phyloP scores from a whole-genome alignment of 1,140 invertebrate genomes.

The Bombus turneri region DNA sequence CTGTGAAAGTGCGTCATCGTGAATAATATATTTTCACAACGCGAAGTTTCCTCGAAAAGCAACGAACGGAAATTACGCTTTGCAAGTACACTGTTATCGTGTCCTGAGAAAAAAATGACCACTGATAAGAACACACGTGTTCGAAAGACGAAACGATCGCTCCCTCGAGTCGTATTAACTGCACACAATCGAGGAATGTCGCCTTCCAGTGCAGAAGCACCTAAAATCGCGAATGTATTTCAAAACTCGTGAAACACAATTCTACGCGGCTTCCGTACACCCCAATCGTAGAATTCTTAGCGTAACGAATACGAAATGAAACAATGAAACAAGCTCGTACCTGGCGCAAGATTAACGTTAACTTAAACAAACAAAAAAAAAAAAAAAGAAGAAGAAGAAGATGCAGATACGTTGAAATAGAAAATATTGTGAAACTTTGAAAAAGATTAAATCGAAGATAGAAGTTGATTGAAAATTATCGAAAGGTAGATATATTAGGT shows the following conservation, averaged over 20 bases:
- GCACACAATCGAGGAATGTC: constrained; percentile 39
- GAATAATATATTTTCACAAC: not conserved
- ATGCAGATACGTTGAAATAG: no score
- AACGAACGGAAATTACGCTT: constrained; percentile 56
- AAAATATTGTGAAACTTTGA: no score
- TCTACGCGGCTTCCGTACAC: not conserved
- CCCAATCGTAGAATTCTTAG: not conserved
- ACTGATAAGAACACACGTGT: constrained; percentile 68
- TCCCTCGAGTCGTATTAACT: constrained; percentile 38
- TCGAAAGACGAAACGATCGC: constrained; percentile 66
- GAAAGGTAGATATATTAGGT: not conserved
- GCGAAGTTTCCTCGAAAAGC: constrained; percentile 39
- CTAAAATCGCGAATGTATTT: constrained; percentile 16
- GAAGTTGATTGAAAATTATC: not conserved
- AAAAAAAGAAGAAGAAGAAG: no score
- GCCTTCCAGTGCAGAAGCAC: constrained; percentile 29
- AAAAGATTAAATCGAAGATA: not conserved
- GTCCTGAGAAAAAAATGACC: constrained; percentile 55
- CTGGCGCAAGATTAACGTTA: no score
- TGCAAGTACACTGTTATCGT: constrained; percentile 61
- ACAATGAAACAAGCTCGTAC: not conserved
- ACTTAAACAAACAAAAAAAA: no score
- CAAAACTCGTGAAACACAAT: not conserved
- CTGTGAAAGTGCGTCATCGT: not conserved
- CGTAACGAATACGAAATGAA: not conserved